Evolutionary conservation across 2,797 vertebrate species (phyloP).

Genomic region (Semotilus atromaculatus): DNA sequence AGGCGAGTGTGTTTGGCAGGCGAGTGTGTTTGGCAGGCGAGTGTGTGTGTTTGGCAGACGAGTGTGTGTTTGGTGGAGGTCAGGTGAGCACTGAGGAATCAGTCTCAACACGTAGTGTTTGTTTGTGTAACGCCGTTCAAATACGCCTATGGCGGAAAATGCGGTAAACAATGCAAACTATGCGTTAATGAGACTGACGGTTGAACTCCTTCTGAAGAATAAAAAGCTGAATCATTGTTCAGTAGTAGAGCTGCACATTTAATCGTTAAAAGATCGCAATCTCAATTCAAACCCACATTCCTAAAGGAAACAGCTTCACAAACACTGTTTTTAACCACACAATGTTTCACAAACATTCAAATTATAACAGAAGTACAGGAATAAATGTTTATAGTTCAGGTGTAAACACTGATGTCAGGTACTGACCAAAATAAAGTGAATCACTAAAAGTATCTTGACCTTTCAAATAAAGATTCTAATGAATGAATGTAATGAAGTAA

Average conservation of each 20-base stretch:
- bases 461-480: neutral
- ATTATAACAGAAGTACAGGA: neutral
- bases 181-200: conserved; percentile 29
- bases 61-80: conserved; percentile 9
- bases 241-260: neutral
- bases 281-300: neutral
- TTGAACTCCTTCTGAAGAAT: neutral
- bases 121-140: neutral
- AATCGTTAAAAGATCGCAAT: too few relatives aligned
- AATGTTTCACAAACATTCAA: neutral
- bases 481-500: too few relatives aligned
- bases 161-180: conserved; percentile 22
- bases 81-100: neutral
- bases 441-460: neutral
- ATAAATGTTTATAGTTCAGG: neutral
- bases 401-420: neutral
- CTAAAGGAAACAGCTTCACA: neutral
- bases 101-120: conserved; percentile 36
- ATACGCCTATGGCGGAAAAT: neutral
- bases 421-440: neutral
- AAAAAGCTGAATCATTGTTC: neutral
- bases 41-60: neutral
- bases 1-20: too few relatives aligned
- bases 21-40: too few relatives aligned
- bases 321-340: too few relatives aligned